phyloP scores from a whole-genome alignment of 2,888 invertebrate species.

The Merodon equestris region DNA sequence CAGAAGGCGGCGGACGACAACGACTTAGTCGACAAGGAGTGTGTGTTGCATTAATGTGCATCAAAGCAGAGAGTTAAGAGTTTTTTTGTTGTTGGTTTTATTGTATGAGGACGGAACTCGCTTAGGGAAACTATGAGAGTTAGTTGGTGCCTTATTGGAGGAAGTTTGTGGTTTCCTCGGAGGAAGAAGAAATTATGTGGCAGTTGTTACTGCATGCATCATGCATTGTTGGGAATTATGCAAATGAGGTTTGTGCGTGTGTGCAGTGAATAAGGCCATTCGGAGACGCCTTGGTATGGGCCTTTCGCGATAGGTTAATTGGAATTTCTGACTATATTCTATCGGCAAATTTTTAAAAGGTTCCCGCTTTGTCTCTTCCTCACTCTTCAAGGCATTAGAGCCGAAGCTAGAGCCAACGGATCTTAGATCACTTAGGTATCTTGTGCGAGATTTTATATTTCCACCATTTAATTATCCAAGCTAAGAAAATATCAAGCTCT shows the following conservation, averaged over 20 bases:
- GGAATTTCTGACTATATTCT: too few species aligned
- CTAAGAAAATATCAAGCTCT: too few species aligned
- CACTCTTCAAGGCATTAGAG: too few species aligned
- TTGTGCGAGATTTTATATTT: too few species aligned
- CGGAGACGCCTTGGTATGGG: too few species aligned
- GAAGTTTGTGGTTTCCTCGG: constrained; percentile 26
- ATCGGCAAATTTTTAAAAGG: too few species aligned
- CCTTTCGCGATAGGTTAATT: too few species aligned
- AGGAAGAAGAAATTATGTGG: constrained; percentile 1
- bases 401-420: too few species aligned
- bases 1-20: too few species aligned
- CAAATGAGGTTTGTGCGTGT: constrained; percentile 20
- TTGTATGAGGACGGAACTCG: constrained; percentile 34
- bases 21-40: constrained; percentile 22
- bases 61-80: constrained; percentile 14
- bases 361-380: too few species aligned
- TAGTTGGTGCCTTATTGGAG: constrained; percentile 8
- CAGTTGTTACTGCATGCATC: constrained; percentile 19
- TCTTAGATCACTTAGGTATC: too few species aligned
- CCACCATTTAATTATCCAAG: too few species aligned
- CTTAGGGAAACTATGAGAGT: constrained; percentile 15
- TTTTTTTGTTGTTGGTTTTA: not conserved
- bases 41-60: constrained; percentile 47
- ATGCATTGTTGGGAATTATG: not conserved
- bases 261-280: not conserved